Percentiles rank a stretch among this genome's conserved stretches.
Evolutionary conservation across 1,140 invertebrate genomes (phyloP).

Genomic region (Scaptodrosophila lebanonensis): DNA sequence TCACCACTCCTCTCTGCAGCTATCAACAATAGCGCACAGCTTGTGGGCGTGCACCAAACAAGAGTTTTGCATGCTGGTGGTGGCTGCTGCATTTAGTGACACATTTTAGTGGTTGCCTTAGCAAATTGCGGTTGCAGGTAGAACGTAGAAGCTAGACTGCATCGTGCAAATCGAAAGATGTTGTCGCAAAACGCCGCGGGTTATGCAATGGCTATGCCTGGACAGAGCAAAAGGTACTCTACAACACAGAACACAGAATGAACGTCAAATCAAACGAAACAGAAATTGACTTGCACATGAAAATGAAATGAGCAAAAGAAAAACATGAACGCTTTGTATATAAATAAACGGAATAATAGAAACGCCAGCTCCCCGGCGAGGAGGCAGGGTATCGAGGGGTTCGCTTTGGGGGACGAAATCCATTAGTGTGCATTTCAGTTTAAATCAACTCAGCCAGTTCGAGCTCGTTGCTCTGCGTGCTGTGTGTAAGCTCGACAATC

Average conservation of each 20-base stretch:
- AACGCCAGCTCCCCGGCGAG: too few species aligned
- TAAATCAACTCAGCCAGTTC: slow-evolving; percentile 47
- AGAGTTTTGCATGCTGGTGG: slow-evolving; percentile 34
- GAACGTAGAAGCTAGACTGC: too few species aligned
- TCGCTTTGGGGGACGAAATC: slow-evolving; percentile 42
- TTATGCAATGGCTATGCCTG: slow-evolving; percentile 8
- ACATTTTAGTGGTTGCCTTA: slow-evolving; percentile 50
- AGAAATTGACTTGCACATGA: slow-evolving; percentile 49
- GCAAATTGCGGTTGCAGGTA: slow-evolving; percentile 61
- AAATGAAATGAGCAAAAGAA: slow-evolving; percentile 23
- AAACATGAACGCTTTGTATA: slow-evolving; percentile 5
- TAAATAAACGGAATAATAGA: slow-evolving; percentile 58
- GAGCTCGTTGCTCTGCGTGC: slow-evolving; percentile 16
- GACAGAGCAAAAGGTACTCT: slow-evolving; percentile 7
- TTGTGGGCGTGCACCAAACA: slow-evolving; percentile 9
- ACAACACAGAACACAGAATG: not conserved
- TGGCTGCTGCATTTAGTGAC: slow-evolving; percentile 61
- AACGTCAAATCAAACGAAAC: slow-evolving; percentile 31
- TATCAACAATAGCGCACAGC: slow-evolving; percentile 5
- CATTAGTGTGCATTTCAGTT: slow-evolving; percentile 74
- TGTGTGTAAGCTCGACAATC: slow-evolving; percentile 46
- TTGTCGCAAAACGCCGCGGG: slow-evolving; percentile 33
- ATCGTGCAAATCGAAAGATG: slow-evolving; percentile 67
- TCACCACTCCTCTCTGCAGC: too few species aligned
- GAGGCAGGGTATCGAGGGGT: not conserved